Percentiles rank a stretch among this genome's conserved stretches.
These are phyloP conservation scores for Baccha elongata DNA, from an alignment of 2,888 invertebrate genomes.

Conservation along the genomic window DNA sequence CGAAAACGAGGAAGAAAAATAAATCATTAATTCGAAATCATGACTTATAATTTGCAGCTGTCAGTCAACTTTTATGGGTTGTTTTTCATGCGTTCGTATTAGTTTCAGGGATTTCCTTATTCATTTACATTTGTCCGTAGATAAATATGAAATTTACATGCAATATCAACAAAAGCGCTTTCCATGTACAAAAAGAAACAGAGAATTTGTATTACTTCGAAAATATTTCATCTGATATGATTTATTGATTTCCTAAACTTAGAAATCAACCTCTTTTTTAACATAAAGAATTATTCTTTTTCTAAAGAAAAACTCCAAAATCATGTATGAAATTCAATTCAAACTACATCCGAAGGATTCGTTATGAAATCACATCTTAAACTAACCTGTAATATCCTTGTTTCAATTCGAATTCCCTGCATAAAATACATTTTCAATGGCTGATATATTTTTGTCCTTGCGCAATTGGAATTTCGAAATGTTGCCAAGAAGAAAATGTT, in stretches of 20 bases:
- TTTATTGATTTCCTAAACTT: conserved; percentile 53
- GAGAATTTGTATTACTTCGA: conserved; percentile 8
- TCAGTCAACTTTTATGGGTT: conserved; percentile 64
- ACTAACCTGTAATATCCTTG: conserved; percentile 54
- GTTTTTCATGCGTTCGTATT: conserved; percentile 46
- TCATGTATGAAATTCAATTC: background rate
- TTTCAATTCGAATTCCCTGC: conserved; percentile 14
- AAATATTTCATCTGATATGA: conserved; percentile 38
- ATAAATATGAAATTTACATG: background rate
- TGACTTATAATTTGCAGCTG: conserved; percentile 71
- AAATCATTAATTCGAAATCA: conserved; percentile 69
- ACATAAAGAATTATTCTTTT: background rate
- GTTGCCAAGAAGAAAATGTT: conserved; percentile 60
- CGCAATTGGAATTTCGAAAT: conserved; percentile 60
- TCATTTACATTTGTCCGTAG: background rate
- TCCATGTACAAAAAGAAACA: background rate
- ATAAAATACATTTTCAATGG: background rate
- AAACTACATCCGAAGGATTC: conserved; percentile 34
- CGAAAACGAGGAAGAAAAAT: conserved; percentile 35
- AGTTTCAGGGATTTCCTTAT: conserved; percentile 1
- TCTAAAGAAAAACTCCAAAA: background rate
- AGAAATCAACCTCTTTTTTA: too few species aligned
- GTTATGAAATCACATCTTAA: conserved; percentile 42
- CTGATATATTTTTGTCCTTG: conserved; percentile 11
- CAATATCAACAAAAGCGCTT: conserved; percentile 28